Conservation (phyloP, 2,888 invertebrate genomes). For the Eulithis prunata region DNA sequence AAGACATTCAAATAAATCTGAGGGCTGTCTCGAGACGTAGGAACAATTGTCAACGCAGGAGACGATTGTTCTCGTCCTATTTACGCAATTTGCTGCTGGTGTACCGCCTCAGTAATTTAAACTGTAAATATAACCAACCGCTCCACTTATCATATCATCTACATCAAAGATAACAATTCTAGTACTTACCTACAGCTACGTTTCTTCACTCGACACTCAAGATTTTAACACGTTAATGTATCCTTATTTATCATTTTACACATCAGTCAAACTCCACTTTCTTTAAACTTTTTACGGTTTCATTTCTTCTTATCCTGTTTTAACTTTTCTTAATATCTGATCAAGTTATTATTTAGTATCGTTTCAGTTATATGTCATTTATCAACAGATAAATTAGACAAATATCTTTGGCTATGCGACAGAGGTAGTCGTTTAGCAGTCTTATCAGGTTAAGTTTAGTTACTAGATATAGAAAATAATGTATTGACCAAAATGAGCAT, state of each 20-base stretch:
- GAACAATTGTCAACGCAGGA: conserved; percentile 49
- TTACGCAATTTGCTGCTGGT: conserved; percentile 61
- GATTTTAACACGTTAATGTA: conserved; percentile 44
- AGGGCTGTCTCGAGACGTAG: conserved; percentile 39
- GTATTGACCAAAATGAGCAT: conserved; percentile 15
- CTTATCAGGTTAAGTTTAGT: conserved; percentile 28
- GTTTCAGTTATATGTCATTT: conserved; percentile 24
- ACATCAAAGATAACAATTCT: conserved; percentile 54
- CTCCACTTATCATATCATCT: conserved; percentile 55
- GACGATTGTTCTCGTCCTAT: conserved; percentile 57
- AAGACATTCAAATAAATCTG: conserved; percentile 55
- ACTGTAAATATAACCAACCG: conserved; percentile 56
- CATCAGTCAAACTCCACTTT: conserved; percentile 52
- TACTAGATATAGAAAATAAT: conserved; percentile 16
- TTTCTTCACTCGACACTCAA: conserved; percentile 35
- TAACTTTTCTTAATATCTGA: conserved; percentile 21
- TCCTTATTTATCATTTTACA: conserved; percentile 44
- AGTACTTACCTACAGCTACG: conserved; percentile 18
- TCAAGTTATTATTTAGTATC: conserved; percentile 7
- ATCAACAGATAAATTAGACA: conserved; percentile 43
- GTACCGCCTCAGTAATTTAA: conserved; percentile 59
- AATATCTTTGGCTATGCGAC: conserved; percentile 39
- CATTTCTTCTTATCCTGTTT: conserved; percentile 22
- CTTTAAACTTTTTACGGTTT: conserved; percentile 38
- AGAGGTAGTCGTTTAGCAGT: conserved; percentile 39